phyloP scores from a whole-genome alignment of 2,113 vertebrate species.

The Cranoglanis bouderius region DNA sequence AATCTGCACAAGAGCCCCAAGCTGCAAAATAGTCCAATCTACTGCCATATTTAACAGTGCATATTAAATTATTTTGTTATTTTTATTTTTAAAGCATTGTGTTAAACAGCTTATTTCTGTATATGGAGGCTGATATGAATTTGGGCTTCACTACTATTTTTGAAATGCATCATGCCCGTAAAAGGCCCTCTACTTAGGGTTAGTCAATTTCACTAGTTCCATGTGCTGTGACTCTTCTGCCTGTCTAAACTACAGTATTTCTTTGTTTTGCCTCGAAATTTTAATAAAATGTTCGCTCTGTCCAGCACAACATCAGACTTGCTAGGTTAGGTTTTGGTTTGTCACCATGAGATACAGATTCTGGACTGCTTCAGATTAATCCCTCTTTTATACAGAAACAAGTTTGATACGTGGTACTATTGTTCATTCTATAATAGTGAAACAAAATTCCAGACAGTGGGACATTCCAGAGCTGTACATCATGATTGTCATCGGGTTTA shows the following conservation, averaged over 20 bases:
- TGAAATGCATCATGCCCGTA: background rate
- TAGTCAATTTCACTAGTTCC: background rate
- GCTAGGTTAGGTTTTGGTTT: background rate
- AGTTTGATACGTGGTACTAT: background rate
- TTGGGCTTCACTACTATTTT: background rate
- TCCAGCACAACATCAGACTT: background rate
- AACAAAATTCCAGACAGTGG: constrained; percentile 31
- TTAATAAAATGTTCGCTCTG: background rate
- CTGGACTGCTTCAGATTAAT: background rate
- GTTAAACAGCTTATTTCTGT: background rate
- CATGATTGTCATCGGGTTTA: constrained; percentile 18
- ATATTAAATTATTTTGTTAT: too few species aligned
- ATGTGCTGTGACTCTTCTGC: background rate
- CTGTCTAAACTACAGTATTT: background rate
- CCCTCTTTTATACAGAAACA: background rate
- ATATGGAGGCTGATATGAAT: background rate
- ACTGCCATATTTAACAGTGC: background rate
- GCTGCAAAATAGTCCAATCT: background rate
- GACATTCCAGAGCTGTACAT: constrained; percentile 51
- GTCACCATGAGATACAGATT: background rate
- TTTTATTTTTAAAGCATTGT: too few species aligned
- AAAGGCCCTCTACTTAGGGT: background rate
- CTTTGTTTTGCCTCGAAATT: background rate
- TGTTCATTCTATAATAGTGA: background rate
- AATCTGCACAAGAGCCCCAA: background rate